Conservation (phyloP, 2,797 vertebrate genomes). For the Numenius phaeopus region DNA sequence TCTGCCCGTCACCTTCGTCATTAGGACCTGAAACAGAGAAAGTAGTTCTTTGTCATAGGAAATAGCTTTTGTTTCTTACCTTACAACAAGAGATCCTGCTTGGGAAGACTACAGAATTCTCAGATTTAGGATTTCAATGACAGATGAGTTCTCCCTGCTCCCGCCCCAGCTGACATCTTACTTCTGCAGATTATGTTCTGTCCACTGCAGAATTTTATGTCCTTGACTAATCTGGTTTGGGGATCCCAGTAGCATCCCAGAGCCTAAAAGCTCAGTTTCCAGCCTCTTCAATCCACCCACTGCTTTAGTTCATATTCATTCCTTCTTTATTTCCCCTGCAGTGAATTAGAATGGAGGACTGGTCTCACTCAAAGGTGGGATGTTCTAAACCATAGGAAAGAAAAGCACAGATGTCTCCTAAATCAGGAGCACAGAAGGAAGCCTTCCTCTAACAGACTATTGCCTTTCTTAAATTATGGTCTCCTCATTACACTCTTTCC, state of each 20-base stretch:
- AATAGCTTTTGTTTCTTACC: not conserved
- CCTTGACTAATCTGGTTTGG: not conserved
- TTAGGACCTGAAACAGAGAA: slow-evolving; percentile 84
- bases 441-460: not conserved
- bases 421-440: not conserved
- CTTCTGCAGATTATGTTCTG: not conserved
- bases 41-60: not conserved
- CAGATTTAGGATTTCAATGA: not conserved
- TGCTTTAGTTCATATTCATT: not conserved
- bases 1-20: slow-evolving; percentile 89
- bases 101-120: not conserved
- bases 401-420: not conserved
- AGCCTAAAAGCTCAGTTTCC: not conserved
- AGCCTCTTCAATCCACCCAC: not conserved
- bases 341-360: not conserved
- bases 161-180: not conserved
- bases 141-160: not conserved
- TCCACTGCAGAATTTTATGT: not conserved
- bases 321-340: not conserved
- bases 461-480: not conserved
- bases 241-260: not conserved
- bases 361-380: not conserved
- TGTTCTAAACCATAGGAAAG: not conserved
- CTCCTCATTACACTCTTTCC: not conserved
- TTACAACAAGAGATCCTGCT: not conserved